These are phyloP conservation scores for Yasuhikotakia modesta DNA, from an alignment of 2,797 vertebrate species.

Conservation along the genomic window DNA sequence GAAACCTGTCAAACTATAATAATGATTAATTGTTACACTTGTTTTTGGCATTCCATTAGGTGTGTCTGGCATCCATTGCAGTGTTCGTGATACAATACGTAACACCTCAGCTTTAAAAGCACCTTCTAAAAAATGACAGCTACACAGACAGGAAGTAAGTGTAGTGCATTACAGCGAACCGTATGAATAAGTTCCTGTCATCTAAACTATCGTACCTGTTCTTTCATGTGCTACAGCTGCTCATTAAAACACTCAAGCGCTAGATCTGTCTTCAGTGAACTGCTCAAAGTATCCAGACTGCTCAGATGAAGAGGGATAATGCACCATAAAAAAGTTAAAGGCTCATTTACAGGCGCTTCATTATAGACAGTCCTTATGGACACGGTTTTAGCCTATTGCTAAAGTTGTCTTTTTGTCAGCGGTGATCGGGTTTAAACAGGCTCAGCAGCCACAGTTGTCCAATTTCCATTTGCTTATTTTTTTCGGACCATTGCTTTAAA, in stretches of 20 bases:
- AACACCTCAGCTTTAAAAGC: not conserved
- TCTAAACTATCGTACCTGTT: conserved; percentile 61
- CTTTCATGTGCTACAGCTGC: conserved; percentile 56
- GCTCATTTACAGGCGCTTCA: not conserved
- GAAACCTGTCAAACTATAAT: too few species aligned
- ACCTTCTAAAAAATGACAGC: not conserved
- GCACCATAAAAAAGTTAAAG: conserved; percentile 7
- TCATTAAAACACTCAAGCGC: conserved; percentile 45
- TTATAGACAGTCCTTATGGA: conserved; percentile 4
- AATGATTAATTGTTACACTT: too few species aligned
- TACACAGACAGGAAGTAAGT: not conserved
- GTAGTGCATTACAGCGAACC: not conserved
- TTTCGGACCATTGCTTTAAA: conserved; percentile 64
- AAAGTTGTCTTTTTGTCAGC: not conserved
- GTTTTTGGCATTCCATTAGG: too few species aligned
- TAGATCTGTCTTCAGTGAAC: conserved; percentile 14
- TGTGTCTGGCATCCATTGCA: too few species aligned
- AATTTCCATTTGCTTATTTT: conserved; percentile 41
- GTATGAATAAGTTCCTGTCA: conserved; percentile 10
- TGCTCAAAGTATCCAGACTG: conserved; percentile 30
- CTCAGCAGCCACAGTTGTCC: conserved; percentile 1
- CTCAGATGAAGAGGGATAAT: conserved; percentile 19
- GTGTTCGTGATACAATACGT: too few species aligned
- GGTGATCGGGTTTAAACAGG: conserved; percentile 14
- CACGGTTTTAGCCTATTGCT: not conserved